Percentiles rank a stretch among this genome's conserved stretches.
These are phyloP conservation scores for Piezodorus guildinii DNA, from an alignment of 1,140 invertebrate genomes.

Conservation along the genomic window DNA sequence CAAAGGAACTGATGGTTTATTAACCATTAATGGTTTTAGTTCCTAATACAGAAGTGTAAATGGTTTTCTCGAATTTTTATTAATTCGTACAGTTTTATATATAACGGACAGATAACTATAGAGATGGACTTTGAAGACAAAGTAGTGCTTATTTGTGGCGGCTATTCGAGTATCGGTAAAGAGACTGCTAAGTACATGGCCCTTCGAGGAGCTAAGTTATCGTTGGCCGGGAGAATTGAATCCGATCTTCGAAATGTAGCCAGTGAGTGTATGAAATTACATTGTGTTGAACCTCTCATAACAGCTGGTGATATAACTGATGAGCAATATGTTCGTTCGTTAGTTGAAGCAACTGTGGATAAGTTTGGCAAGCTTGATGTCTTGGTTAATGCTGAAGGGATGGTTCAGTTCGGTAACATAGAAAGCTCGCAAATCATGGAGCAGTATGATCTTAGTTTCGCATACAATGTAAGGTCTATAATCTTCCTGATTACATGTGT, in stretches of 20 bases:
- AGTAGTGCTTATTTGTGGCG: neutral
- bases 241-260: neutral
- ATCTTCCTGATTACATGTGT: constrained; percentile 41
- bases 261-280: neutral
- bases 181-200: neutral
- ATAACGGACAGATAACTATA: no score
- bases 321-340: constrained; percentile 56
- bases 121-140: neutral
- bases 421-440: constrained; percentile 44
- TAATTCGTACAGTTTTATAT: no score
- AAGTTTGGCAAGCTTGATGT: constrained; percentile 63
- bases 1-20: no score
- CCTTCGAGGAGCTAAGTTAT: neutral
- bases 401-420: constrained; percentile 63
- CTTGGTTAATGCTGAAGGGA: constrained; percentile 77
- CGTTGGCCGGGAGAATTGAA: neutral
- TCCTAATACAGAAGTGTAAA: no score
- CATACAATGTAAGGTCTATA: constrained; percentile 40
- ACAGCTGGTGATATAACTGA: constrained; percentile 40
- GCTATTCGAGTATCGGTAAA: neutral
- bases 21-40: no score
- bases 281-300: neutral
- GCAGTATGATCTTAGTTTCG: constrained; percentile 40
- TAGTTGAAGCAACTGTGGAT: constrained; percentile 54
- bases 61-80: no score